phyloP scores from a whole-genome alignment of 2,113 vertebrate genomes.

The Strix uralensis region DNA sequence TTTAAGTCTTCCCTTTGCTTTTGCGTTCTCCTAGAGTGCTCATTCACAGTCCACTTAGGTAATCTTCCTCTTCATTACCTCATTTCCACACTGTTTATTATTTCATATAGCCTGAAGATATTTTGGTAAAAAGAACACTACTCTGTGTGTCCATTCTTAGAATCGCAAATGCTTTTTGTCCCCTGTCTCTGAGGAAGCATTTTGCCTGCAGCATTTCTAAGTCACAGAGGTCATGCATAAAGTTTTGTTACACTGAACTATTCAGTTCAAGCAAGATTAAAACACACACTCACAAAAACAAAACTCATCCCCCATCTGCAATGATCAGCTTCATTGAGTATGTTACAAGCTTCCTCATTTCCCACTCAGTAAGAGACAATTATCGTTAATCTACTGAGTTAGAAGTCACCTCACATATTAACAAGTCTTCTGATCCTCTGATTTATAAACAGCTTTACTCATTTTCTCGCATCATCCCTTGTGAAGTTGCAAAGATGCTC shows the following conservation, averaged over 20 bases:
- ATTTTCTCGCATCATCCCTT: background rate
- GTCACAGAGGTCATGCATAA: background rate
- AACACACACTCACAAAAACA: background rate
- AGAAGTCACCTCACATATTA: background rate
- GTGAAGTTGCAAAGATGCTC: background rate
- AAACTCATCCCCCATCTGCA: background rate
- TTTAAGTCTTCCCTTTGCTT: background rate
- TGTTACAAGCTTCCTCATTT: slow-evolving; percentile 3
- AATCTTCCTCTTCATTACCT: background rate
- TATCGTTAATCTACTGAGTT: background rate
- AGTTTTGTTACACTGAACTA: background rate
- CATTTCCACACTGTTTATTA: background rate
- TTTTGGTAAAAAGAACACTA: background rate
- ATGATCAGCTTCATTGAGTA: background rate
- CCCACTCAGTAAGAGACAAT: slow-evolving; percentile 10
- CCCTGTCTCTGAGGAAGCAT: background rate
- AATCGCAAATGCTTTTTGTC: background rate
- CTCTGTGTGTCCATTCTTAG: background rate
- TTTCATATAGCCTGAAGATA: background rate
- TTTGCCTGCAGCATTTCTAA: background rate
- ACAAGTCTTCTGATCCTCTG: background rate
- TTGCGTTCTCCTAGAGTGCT: background rate
- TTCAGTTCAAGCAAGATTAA: background rate
- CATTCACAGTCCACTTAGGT: background rate
- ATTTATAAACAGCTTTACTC: background rate